Percentiles rank a stretch among this genome's conserved stretches.
These are phyloP conservation scores for Platygyra sinensis DNA, from an alignment of 64 coral and sea anemone genomes.

Conservation along the genomic window DNA sequence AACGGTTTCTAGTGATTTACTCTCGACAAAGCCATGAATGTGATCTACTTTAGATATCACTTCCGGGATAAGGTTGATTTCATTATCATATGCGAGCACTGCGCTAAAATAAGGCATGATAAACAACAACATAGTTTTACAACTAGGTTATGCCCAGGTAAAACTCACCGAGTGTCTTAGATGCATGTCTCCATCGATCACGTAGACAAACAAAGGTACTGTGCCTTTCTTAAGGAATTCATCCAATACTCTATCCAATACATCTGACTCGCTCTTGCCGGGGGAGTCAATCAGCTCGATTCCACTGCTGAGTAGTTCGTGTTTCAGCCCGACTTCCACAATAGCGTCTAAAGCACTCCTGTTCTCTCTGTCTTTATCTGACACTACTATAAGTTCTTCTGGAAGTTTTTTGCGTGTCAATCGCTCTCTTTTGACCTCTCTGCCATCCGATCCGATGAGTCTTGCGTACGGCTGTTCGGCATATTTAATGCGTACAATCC, in stretches of 20 bases:
- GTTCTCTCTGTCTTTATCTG: not conserved
- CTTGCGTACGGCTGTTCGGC: not conserved
- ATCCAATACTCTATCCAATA: conserved; percentile 39
- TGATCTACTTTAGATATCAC: too few species aligned
- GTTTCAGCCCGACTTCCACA: conserved; percentile 45
- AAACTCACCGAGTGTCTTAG: conserved; percentile 36
- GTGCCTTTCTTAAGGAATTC: conserved; percentile 45
- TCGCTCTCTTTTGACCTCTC: not conserved
- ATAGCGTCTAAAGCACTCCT: not conserved
- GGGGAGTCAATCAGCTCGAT: conserved; percentile 65
- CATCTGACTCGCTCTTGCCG: conserved; percentile 36
- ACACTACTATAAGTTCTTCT: not conserved
- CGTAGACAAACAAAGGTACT: conserved; percentile 59
- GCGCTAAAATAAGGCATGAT: not conserved
- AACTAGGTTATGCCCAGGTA: not conserved
- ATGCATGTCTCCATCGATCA: conserved; percentile 37
- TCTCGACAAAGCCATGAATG: too few species aligned
- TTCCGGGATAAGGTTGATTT: too few species aligned
- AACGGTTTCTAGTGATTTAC: too few species aligned
- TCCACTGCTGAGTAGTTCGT: conserved; percentile 42
- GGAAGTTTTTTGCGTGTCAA: not conserved
- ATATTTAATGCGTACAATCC: conserved; percentile 55
- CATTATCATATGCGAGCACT: too few species aligned
- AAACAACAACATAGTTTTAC: not conserved
- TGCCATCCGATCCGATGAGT: conserved; percentile 9